phyloP scores from a whole-genome alignment of 2,797 vertebrate genomes.

The Sebastes melanostomus region DNA sequence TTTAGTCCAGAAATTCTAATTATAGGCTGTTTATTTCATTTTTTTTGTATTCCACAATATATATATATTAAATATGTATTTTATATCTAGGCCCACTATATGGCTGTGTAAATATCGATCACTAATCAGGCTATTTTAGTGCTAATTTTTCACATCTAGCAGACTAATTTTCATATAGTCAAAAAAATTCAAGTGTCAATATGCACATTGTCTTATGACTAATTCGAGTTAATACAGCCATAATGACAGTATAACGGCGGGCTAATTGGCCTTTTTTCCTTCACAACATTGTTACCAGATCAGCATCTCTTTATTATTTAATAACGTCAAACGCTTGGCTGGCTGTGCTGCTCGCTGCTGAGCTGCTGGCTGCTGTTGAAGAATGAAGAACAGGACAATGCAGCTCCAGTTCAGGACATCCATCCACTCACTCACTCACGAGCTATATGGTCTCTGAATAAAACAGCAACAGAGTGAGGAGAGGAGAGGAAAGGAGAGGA shows the following conservation, averaged over 20 bases:
- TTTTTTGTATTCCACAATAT: not conserved
- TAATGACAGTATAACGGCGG: slow-evolving; percentile 91
- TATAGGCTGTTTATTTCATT: not conserved
- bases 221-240: slow-evolving; percentile 94
- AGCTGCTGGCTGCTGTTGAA: slow-evolving; percentile 84
- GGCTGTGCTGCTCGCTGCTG: slow-evolving; percentile 87
- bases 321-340: slow-evolving; percentile 95
- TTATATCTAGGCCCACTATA: not conserved
- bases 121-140: not conserved
- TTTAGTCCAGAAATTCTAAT: not conserved
- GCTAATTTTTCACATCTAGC: not conserved
- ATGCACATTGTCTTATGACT: slow-evolving; percentile 89
- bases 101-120: not conserved
- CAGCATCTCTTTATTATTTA: slow-evolving; percentile 97
- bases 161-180: not conserved
- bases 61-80: not conserved
- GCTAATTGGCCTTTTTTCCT: slow-evolving; percentile 91
- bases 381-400: slow-evolving; percentile 80
- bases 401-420: slow-evolving; percentile 83
- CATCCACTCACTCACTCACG: not conserved
- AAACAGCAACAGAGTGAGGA: not conserved
- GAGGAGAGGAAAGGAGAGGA: not conserved
- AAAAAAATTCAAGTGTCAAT: slow-evolving; percentile 48
- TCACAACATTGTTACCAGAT: slow-evolving; percentile 88
- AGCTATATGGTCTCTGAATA: slow-evolving; percentile 1